Base-by-base conservation (phyloP, 1,140 invertebrate genomes). In the Caenorhabditis latens region DNA sequence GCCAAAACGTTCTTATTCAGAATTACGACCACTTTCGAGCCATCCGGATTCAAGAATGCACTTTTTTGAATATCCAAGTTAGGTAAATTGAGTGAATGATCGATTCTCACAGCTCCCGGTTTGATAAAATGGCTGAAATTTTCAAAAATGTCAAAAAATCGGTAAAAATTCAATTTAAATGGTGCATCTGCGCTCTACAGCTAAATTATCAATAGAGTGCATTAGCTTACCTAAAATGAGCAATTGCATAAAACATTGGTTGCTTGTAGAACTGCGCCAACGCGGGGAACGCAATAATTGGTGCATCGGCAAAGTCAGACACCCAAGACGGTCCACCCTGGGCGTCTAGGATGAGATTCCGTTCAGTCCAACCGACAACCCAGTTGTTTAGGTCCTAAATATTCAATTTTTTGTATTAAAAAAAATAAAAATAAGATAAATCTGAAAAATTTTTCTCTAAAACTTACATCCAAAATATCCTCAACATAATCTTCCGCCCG, bases 161-260 rank as follows among this genome's bases (percentile, higher is more conserved):
- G 5, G 1, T 58, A 4, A 58, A 21, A 58, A 58, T 6, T 4
- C 1, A 53, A 3, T 58, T 58, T n/a, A 50, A 53, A 50, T 14
- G 16, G 16, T 53, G 50, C 50, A 53, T 14, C 11, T 53, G 5
- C 57, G n/a, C 57, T 58, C n/a, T n/a, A 21, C 4, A 0, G 19
- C 0, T 58, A 3, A n/a, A 21, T n/a, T 21, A 2, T 58, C 11
- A 5, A n/a, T 8, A 21, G n/a, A 19, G 8, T 21, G 11, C 5
- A 3, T 21, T 32, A 32, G 32, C 9, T 16, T 42, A 87, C 86
- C 86, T 87, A 83, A 87, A 87, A 75, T 87, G 86, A 21, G 75
- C 86, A 42, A 87, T 83, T 8, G 86, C 86, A n/a, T 87, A 84
- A n/a, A 55, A 87, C 86, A 87, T 87, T 19, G 86, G 86, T n/a